These are phyloP conservation scores for Anguilla obscura DNA, from an alignment of 2,797 vertebrate genomes.

Conservation along the genomic window DNA sequence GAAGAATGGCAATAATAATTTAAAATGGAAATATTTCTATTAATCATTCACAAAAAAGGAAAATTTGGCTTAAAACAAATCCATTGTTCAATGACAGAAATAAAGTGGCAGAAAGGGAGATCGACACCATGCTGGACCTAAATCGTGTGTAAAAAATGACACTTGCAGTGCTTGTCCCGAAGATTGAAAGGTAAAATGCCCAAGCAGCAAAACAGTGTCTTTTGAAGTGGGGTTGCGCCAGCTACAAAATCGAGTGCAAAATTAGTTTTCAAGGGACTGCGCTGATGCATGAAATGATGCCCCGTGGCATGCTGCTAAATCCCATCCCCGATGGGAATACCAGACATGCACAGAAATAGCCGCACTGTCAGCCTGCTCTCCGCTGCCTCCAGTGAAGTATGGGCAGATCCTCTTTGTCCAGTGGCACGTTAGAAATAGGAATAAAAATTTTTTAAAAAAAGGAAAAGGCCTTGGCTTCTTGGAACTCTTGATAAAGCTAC, in stretches of 20 bases:
- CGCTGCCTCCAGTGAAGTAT: background rate
- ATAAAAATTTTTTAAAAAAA: too few species aligned
- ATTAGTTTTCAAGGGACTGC: constrained; percentile 76
- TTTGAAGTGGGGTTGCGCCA: constrained; percentile 58
- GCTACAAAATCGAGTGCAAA: constrained; percentile 69
- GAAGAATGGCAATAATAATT: constrained; percentile 7
- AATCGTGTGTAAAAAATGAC: constrained; percentile 22
- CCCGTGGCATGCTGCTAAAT: constrained; percentile 73
- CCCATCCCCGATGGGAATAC: constrained; percentile 63
- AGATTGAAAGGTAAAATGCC: constrained; percentile 36
- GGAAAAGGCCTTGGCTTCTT: background rate
- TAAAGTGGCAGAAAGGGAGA: background rate
- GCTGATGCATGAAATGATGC: constrained; percentile 85
- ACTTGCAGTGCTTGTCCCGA: constrained; percentile 17
- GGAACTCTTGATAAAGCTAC: background rate
- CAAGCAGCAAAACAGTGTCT: constrained; percentile 51
- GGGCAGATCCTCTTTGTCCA: constrained; percentile 26
- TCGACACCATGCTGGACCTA: constrained; percentile 5
- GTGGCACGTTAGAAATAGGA: background rate
- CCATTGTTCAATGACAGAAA: constrained; percentile 5
- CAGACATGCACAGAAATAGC: constrained; percentile 64
- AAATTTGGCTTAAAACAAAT: background rate
- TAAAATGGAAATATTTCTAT: background rate
- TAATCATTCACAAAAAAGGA: background rate
- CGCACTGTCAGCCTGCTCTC: constrained; percentile 40